phyloP scores from a whole-genome alignment of 2,797 vertebrate genomes.

The Lophura swinhoii region DNA sequence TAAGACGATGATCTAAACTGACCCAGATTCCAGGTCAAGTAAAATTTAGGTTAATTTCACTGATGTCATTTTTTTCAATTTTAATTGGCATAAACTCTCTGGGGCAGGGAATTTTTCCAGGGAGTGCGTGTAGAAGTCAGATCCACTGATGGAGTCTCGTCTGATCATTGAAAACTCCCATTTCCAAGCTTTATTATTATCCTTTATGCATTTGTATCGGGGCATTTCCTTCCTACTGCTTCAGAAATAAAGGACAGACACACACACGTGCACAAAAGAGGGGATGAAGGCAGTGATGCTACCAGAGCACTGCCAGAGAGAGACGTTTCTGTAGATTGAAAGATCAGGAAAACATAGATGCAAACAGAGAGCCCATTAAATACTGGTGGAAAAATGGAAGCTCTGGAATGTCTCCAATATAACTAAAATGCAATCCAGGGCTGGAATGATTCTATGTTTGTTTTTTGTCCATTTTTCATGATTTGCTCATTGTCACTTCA shows the following conservation, averaged over 20 bases:
- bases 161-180: neutral
- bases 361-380: conserved; percentile 75
- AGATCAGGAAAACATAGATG: conserved; percentile 70
- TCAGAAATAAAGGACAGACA: neutral
- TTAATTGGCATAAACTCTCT: conserved; percentile 61
- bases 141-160: conserved; percentile 38
- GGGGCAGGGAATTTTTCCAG: conserved; percentile 60
- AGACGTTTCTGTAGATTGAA: conserved; percentile 51
- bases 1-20: conserved; percentile 62
- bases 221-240: neutral
- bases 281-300: neutral
- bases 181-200: neutral
- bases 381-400: conserved; percentile 72
- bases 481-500: conserved; percentile 70
- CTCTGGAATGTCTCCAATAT: conserved; percentile 70
- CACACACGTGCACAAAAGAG: neutral
- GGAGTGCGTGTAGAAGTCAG: conserved; percentile 25
- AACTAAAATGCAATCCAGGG: conserved; percentile 63
- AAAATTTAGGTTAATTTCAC: conserved; percentile 66
- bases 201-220: neutral
- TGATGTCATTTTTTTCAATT: conserved; percentile 60
- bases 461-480: conserved; percentile 72
- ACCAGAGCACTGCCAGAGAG: conserved; percentile 18
- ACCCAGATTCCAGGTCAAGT: conserved; percentile 68
- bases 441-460: conserved; percentile 68